Conservation (phyloP, 2,113 vertebrate genomes). For the Triplophysa tibetana region DNA sequence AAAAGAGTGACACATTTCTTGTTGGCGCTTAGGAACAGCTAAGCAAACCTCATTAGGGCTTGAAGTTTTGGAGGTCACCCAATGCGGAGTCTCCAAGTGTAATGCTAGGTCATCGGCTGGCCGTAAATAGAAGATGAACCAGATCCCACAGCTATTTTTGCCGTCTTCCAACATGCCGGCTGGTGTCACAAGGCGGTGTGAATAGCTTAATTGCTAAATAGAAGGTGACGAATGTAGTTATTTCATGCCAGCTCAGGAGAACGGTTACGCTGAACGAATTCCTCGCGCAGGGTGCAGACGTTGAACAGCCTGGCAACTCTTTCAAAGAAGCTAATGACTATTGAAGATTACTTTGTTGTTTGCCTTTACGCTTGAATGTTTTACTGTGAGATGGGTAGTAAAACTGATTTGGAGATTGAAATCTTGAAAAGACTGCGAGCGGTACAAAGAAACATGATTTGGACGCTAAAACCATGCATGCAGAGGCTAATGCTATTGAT, state of each 20-base stretch:
- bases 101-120: slow-evolving; percentile 38
- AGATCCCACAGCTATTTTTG: slow-evolving; percentile 46
- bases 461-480: no score
- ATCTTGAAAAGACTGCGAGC: neutral
- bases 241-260: slow-evolving; percentile 10
- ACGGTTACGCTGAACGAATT: neutral
- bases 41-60: slow-evolving; percentile 10
- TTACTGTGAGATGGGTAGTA: slow-evolving; percentile 3
- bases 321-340: slow-evolving; percentile 6
- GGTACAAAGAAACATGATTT: neutral
- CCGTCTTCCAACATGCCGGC: neutral
- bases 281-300: neutral
- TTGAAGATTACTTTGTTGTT: slow-evolving; percentile 19
- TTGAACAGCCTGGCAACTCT: neutral
- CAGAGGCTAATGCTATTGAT: no score
- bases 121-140: slow-evolving; percentile 46
- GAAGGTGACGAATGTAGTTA: slow-evolving; percentile 37
- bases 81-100: slow-evolving; percentile 20
- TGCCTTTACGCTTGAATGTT: slow-evolving; percentile 9
- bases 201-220: slow-evolving; percentile 25
- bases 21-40: slow-evolving; percentile 7
- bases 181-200: slow-evolving; percentile 17
- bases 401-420: neutral
- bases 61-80: slow-evolving; percentile 28
- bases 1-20: slow-evolving; percentile 21